phyloP scores from a whole-genome alignment of 1,140 invertebrate genomes.

The Pogonomyrmex barbatus region DNA sequence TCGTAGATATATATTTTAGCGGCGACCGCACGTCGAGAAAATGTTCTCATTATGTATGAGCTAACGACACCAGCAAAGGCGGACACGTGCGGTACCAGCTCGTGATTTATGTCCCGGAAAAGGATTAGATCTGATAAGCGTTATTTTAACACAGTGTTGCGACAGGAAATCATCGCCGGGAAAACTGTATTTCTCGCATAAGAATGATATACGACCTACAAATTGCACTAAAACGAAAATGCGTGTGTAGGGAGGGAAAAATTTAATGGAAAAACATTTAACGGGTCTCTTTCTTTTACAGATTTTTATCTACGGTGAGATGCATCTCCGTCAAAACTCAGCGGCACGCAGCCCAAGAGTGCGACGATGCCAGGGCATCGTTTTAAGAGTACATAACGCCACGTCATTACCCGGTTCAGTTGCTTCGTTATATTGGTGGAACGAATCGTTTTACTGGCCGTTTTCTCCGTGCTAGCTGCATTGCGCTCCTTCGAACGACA shows the following conservation, averaged over 20 bases:
- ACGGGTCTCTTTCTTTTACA: background rate
- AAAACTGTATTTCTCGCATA: slow-evolving; percentile 45
- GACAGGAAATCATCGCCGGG: slow-evolving; percentile 10
- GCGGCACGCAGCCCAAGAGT: background rate
- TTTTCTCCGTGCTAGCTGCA: slow-evolving; percentile 6
- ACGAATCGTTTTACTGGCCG: slow-evolving; percentile 61
- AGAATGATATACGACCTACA: slow-evolving; percentile 44
- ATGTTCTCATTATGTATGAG: slow-evolving; percentile 37
- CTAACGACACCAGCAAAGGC: slow-evolving; percentile 20
- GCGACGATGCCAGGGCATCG: slow-evolving; percentile 15
- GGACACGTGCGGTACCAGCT: slow-evolving; percentile 31
- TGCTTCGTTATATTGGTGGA: slow-evolving; percentile 68
- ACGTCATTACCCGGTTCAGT: slow-evolving; percentile 27
- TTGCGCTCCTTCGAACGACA: slow-evolving; percentile 60
- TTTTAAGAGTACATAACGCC: slow-evolving; percentile 60
- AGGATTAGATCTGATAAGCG: slow-evolving; percentile 58
- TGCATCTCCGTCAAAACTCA: background rate
- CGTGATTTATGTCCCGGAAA: slow-evolving; percentile 46
- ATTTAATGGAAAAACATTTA: slow-evolving; percentile 47
- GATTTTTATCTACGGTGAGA: slow-evolving; percentile 30
- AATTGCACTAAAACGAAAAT: slow-evolving; percentile 29
- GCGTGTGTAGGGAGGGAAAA: slow-evolving; percentile 51
- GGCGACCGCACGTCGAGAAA: background rate
- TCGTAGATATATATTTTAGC: background rate
- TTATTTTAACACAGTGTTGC: background rate